Conservation (phyloP, 2,113 vertebrate genomes). For the Coreoperca whiteheadi region DNA sequence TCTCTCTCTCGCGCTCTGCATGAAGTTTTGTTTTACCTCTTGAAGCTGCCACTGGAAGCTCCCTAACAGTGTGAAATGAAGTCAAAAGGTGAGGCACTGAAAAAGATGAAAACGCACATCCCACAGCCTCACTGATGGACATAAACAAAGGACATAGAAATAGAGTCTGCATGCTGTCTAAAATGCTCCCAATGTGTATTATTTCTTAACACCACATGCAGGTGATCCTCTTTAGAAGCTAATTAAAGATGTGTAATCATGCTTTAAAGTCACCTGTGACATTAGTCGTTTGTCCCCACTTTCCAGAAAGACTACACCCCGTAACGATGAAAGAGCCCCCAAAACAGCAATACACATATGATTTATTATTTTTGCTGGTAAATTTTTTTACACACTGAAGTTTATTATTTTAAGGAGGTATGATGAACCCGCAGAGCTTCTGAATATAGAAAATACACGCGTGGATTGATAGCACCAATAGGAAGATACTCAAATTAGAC, state of each 20-base stretch:
- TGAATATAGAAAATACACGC: neutral
- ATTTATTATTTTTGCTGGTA: neutral
- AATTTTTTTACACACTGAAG: neutral
- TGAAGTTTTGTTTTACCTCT: slow-evolving; percentile 18
- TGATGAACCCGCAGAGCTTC: neutral
- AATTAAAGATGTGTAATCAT: neutral
- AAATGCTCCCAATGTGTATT: neutral
- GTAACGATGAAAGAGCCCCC: neutral
- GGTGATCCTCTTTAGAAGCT: neutral
- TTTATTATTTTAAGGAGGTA: neutral
- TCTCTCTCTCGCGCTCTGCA: neutral
- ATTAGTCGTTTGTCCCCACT: neutral
- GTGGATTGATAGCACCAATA: slow-evolving; percentile 1
- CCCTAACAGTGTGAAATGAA: slow-evolving; percentile 20
- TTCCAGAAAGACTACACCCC: neutral
- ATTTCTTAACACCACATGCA: neutral
- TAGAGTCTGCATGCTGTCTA: neutral
- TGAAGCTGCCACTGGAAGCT: neutral
- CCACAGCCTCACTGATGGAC: neutral
- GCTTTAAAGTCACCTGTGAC: neutral
- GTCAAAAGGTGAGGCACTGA: neutral
- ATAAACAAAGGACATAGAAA: neutral
- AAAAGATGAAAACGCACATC: slow-evolving; percentile 14
- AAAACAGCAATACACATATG: neutral
- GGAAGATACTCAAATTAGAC: slow-evolving; percentile 5